Evolutionary conservation across 2,113 vertebrate species (phyloP).

Genomic region (Ageneiosus marmoratus): DNA sequence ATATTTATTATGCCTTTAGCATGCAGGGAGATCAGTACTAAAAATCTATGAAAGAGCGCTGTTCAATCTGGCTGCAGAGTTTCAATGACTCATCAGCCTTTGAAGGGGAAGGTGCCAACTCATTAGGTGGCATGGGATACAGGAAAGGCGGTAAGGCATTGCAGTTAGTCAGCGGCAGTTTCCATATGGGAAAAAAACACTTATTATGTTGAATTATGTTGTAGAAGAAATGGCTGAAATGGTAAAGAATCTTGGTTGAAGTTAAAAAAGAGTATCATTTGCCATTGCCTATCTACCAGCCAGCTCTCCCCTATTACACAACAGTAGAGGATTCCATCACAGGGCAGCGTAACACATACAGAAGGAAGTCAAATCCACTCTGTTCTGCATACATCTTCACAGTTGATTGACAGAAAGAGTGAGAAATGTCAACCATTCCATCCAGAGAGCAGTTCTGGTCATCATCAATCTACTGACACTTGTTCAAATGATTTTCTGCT

Average conservation of each 20-base stretch:
- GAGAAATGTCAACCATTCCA: background rate
- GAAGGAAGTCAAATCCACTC: background rate
- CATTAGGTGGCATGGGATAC: background rate
- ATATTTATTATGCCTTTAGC: background rate
- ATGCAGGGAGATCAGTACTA: background rate
- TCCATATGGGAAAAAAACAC: background rate
- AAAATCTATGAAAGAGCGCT: background rate
- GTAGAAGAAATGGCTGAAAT: background rate
- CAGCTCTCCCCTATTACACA: background rate
- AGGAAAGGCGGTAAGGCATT: background rate
- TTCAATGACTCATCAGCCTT: slow-evolving; percentile 1
- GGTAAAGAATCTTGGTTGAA: background rate
- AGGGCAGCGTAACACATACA: background rate
- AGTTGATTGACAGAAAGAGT: background rate
- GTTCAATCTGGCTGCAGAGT: slow-evolving; percentile 3
- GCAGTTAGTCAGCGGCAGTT: slow-evolving; percentile 3
- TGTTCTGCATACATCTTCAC: background rate
- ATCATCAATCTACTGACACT: background rate
- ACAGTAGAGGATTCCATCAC: background rate
- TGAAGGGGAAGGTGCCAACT: background rate
- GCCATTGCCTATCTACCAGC: background rate
- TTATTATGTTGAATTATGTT: slow-evolving; percentile 16
- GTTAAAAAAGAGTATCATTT: background rate
- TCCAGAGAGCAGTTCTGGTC: background rate
- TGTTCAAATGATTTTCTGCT: background rate